Percentiles rank a stretch among this genome's conserved stretches.
These are phyloP conservation scores for Trissolcus brochymenae DNA, from an alignment of 2,888 invertebrate species.

Conservation along the genomic window DNA sequence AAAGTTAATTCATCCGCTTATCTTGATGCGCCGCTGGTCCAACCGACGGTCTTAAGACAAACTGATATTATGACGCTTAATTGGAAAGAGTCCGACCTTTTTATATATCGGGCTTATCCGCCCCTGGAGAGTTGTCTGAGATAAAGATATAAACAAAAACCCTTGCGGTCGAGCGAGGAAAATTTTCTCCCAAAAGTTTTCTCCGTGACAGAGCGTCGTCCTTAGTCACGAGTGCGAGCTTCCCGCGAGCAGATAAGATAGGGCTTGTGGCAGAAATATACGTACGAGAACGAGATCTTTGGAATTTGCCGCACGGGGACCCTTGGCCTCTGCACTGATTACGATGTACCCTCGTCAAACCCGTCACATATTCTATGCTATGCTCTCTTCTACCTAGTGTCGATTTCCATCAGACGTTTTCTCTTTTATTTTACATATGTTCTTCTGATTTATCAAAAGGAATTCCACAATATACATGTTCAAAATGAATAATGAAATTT, in stretches of 20 bases:
- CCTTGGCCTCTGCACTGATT: slow-evolving; percentile 61
- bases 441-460: background rate
- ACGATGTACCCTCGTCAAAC: slow-evolving; percentile 68
- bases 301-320: slow-evolving; percentile 54
- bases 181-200: slow-evolving; percentile 51
- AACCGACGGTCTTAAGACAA: slow-evolving; percentile 2
- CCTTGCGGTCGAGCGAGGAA: slow-evolving; percentile 22
- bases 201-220: slow-evolving; percentile 54
- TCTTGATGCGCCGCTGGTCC: slow-evolving; percentile 17
- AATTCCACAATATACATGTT: background rate
- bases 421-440: slow-evolving; percentile 7
- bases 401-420: slow-evolving; percentile 52
- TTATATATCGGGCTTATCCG: slow-evolving; percentile 27
- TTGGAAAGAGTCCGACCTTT: slow-evolving; percentile 33
- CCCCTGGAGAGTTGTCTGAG: slow-evolving; percentile 31
- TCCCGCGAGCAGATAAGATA: slow-evolving; percentile 58
- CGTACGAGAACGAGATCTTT: slow-evolving; percentile 48
- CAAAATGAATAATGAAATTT: no score
- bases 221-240: slow-evolving; percentile 49
- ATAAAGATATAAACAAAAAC: slow-evolving; percentile 55
- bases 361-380: slow-evolving; percentile 55
- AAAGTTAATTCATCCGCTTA: slow-evolving; percentile 32
- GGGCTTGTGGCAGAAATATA: slow-evolving; percentile 43
- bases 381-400: slow-evolving; percentile 36
- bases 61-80: slow-evolving; percentile 33